These are phyloP conservation scores for Asteroscopus sphinx DNA, from an alignment of 2,888 invertebrate genomes.

Conservation along the genomic window DNA sequence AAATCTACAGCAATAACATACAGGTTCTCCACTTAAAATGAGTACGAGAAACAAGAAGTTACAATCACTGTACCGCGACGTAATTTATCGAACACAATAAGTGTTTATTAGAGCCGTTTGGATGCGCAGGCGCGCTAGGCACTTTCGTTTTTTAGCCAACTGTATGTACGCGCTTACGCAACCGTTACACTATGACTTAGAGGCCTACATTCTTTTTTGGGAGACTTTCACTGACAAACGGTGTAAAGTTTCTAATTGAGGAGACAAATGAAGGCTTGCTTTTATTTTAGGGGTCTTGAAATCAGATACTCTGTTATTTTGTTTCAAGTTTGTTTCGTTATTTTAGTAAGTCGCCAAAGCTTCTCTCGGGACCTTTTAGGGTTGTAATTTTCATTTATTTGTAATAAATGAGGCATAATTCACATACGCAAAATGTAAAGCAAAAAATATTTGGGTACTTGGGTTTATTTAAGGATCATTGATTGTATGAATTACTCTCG, in stretches of 20 bases:
- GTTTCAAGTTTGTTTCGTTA: conserved; percentile 23
- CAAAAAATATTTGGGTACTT: conserved; percentile 13
- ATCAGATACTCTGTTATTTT: conserved; percentile 21
- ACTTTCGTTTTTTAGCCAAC: conserved; percentile 58
- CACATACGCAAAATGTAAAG: neutral
- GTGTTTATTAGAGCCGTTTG: conserved; percentile 49
- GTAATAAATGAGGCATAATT: conserved; percentile 7
- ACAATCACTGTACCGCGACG: conserved; percentile 19
- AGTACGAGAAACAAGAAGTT: conserved; percentile 13
- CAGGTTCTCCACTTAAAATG: conserved; percentile 5
- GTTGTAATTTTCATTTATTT: neutral
- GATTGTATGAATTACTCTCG: conserved; percentile 14
- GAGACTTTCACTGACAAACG: conserved; percentile 47
- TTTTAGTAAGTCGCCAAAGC: conserved; percentile 16
- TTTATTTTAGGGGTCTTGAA: conserved; percentile 29
- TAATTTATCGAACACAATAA: conserved; percentile 47
- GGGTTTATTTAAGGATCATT: conserved; percentile 8
- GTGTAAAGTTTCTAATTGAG: conserved; percentile 49
- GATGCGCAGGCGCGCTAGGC: conserved; percentile 54
- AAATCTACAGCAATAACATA: conserved; percentile 13
- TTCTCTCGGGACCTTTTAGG: conserved; percentile 3
- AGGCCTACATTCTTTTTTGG: conserved; percentile 48
- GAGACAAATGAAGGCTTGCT: conserved; percentile 27
- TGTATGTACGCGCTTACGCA: conserved; percentile 41
- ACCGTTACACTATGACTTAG: conserved; percentile 45